Evolutionary conservation across 2,888 invertebrate genomes (phyloP), one percentile per base, ranked within the genome.

Genomic region (Nowickia ferox): DNA sequence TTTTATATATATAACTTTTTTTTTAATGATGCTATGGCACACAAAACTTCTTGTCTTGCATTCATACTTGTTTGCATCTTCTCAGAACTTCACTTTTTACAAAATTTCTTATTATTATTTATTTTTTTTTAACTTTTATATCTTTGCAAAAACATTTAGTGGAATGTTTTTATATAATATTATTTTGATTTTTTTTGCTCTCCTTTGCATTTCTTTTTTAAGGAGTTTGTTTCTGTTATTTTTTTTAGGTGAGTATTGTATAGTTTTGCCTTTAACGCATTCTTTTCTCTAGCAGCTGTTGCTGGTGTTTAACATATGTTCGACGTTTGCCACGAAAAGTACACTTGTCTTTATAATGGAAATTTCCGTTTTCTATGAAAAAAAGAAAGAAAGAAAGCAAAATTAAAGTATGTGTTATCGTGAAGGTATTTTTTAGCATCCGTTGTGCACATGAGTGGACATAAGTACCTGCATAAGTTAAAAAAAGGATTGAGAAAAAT

Each of bases 301-400:
- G 71, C 77, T n/a, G 19, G 51, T 72, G 61, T 76, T 76, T 68
- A 76, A 76, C 84, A 84, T 69, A 69, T 79, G 78, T 75, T 69
- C 57, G 17, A 57, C 53, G 38, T 79, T 79, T 69, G 53, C 19
- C 44, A 55, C 30, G 6, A 30, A 19, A 40, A 72, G 46, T 61
- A 61, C 68, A 61, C 66, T 68, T 61, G 40, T 55, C 55, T 84
- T 79, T 79, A 84, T 74, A 74, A 84, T 79, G 78, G 68, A 69
- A 75, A 85, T 85, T 76, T 74, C 30, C 13, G 9, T 78, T 84
- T 75, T 71, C 40, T 59, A n/a, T 22, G 30, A 44, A 22, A 19
- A 51, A 15, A 53, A 19, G n/a, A 72, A 66, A 72, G 10, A 19
- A 19, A 38, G 30, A 30, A 30, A 30, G 5, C 0, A 30, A 30